These are phyloP conservation scores for Leucoraja erinaceus DNA, from an alignment of 2,113 vertebrate genomes.

Conservation along the genomic window DNA sequence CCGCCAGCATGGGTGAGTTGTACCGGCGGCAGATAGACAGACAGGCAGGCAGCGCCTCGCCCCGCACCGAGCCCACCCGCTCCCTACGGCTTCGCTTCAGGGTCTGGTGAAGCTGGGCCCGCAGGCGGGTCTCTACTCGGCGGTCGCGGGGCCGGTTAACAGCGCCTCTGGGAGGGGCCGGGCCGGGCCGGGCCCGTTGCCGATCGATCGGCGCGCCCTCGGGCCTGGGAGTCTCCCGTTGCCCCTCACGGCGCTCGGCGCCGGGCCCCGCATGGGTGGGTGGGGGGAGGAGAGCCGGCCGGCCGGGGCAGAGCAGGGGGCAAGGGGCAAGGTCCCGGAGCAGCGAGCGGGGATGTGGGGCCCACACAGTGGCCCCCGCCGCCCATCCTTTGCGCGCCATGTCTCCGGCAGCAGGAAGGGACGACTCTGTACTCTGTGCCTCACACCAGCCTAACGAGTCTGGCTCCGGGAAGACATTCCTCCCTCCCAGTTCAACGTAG, in stretches of 20 bases:
- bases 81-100: too few relatives aligned
- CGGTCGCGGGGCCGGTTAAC: too few relatives aligned
- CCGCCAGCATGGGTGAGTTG: constrained; percentile 8
- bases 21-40: not conserved
- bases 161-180: not conserved
- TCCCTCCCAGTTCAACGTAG: not conserved
- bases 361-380: not conserved
- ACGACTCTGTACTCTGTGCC: too few relatives aligned
- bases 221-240: not conserved
- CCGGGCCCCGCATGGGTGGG: too few relatives aligned
- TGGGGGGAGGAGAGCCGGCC: not conserved
- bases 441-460: too few relatives aligned
- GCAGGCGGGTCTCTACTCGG: too few relatives aligned
- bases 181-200: not conserved
- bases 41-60: not conserved
- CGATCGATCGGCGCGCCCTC: not conserved
- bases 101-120: too few relatives aligned
- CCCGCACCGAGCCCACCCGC: too few relatives aligned
- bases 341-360: constrained; percentile 45
- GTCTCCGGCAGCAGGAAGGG: too few relatives aligned
- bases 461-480: too few relatives aligned
- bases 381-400: too few relatives aligned
- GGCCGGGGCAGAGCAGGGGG: not conserved
- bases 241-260: not conserved
- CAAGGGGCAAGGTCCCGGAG: constrained; percentile 39